Base-by-base conservation (phyloP, 2,888 invertebrate genomes). In the Prenolepis imparis region DNA sequence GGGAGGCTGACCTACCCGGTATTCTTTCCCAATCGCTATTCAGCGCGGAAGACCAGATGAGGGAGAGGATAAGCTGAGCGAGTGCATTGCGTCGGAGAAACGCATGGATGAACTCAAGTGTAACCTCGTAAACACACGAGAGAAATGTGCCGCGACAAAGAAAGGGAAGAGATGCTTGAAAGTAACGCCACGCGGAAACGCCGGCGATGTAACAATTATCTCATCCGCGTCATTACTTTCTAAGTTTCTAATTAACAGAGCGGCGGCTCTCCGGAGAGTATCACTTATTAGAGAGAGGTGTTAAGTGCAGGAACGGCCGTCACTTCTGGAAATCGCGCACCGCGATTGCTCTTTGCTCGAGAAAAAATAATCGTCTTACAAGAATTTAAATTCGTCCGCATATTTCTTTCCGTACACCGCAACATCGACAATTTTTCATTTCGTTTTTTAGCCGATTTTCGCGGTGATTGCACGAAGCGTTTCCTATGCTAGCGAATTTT, bases 61-160 rank as follows among this genome's bases (percentile, higher is more conserved):
- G 28, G 28, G 12, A 32, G 52, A 59, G 36, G 78, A 80, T 80
- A 80, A 80, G 44, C 59, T 28, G 57, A 73, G 59, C 74, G 59
- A 80, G 78, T 18, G 78, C 74, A 61, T 61, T 41, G 55, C 77
- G 44, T 74, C 32, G 78, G 78, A 48, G 78, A 80, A 80, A 80
- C 74, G 74, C 78, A 59, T 74, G 59, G 78, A 78, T 59, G 75
- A 73, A 74, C 78, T 74, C 36, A 59, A 80, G 74, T 74, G 78
- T 80, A 74, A 74, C 75, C 75, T 74, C 78, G 75, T 80, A 80
- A 80, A 80, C 78, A 80, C 78, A 73, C 74, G 78, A 57, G 78
- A 80, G 78, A 78, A 78, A 78, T 78, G 78, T 78, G 78, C 74
- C 78, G 78, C 78, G 78, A 78, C 78, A 78, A 78, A 78, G 78